Evolutionary conservation across 2,113 vertebrate species (phyloP), one percentile per base, ranked within the genome.

Genomic region (Panurus biarmicus): DNA sequence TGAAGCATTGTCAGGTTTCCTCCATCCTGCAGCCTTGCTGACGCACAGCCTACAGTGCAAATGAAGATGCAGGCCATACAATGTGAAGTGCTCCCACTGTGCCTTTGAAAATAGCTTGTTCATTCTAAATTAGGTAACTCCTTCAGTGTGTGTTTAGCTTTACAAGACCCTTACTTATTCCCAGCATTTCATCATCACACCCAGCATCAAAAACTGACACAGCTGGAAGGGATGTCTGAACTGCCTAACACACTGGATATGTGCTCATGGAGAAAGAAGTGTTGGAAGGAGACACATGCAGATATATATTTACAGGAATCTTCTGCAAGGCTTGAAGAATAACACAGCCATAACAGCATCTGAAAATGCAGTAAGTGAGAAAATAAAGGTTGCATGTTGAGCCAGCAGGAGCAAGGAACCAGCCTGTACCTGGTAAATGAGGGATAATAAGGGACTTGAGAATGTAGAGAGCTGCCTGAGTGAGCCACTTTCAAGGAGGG

Each of bases 91-190:
- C 74, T 89, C 77, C 77, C 70, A 78, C 91, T 53, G 77, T 69
- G 91, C 57, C 73, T 93, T 94, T 87, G 84, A 85, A 95, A 94
- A 85, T 45, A 85, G 44, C 69, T 71, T 85, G 72, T 64, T 94
- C 53, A 69, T 87, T 86, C 61, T 89, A 72, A 87, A 96, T 87
- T 87, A 92, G 70, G 73, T 65, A 91, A 75, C 85, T 82, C 87
- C 57, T 87, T 75, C 61, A 53, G 48, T 45, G 60, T 82, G 53
- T 53, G 81, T 47, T 87, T 76, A 93, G 66, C 62, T 89, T 71
- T 45, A 89, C 72, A 82, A 72, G 85, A 82, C 53, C 42, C 16
- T 20, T 51, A 40, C 50, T 82, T 53, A 45, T n/a, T 93, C 40
- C 45, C 61, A 72, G 71, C 44, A 76, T 64, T 84, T 79, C 57